Percentiles rank a stretch among this genome's conserved stretches.
Evolutionary conservation across 2,797 vertebrate genomes (phyloP).

Genomic region (Arrhamphus sclerolepis): DNA sequence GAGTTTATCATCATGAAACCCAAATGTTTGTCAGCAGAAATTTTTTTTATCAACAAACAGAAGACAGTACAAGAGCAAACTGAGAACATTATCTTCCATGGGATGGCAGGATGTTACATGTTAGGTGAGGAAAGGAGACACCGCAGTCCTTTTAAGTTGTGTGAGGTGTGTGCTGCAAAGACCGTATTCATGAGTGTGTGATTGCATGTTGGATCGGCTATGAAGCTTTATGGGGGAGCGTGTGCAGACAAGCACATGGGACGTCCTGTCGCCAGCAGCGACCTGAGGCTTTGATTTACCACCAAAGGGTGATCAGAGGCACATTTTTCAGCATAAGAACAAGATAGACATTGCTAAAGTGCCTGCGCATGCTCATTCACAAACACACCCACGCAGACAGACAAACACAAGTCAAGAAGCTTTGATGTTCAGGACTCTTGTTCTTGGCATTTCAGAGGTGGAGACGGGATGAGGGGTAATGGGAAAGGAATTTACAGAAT

Average conservation of each 20-base stretch:
- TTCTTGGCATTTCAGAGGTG: slow-evolving; percentile 40
- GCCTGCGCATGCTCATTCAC: slow-evolving; percentile 20
- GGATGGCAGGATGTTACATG: slow-evolving; percentile 74
- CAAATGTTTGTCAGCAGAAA: slow-evolving; percentile 46
- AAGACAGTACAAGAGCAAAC: slow-evolving; percentile 19
- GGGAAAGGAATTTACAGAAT: slow-evolving; percentile 42
- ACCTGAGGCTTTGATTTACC: slow-evolving; percentile 70
- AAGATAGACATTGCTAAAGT: slow-evolving; percentile 31
- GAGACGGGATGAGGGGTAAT: slow-evolving; percentile 16
- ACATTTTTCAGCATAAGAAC: slow-evolving; percentile 62
- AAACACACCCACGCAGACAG: slow-evolving; percentile 44
- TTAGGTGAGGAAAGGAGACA: slow-evolving; percentile 60
- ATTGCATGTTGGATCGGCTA: slow-evolving; percentile 47
- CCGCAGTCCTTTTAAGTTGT: slow-evolving; percentile 56
- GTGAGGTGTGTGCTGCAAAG: slow-evolving; percentile 29
- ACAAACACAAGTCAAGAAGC: slow-evolving; percentile 22
- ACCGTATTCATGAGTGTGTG: slow-evolving; percentile 29
- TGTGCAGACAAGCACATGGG: slow-evolving; percentile 74
- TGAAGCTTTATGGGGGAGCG: slow-evolving; percentile 60
- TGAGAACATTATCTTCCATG: slow-evolving; percentile 50
- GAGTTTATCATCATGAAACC: slow-evolving; percentile 40
- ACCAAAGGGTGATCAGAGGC: slow-evolving; percentile 57
- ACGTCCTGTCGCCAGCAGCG: slow-evolving; percentile 64
- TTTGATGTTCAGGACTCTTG: slow-evolving; percentile 62
- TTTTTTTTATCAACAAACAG: slow-evolving; percentile 48